Base-by-base conservation (phyloP, 2,113 vertebrate genomes). In the Oryzias woworae region DNA sequence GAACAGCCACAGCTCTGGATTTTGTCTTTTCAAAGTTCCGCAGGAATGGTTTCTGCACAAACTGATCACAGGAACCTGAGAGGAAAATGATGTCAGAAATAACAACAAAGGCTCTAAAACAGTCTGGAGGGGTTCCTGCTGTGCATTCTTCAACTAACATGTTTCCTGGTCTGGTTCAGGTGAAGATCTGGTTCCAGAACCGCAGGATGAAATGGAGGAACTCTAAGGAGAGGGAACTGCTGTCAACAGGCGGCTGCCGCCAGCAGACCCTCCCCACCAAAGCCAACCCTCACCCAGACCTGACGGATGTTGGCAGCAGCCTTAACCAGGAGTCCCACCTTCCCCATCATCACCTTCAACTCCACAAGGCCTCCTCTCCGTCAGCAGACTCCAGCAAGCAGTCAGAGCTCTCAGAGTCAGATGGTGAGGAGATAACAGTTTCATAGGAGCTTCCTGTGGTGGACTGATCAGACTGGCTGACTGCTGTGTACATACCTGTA, bases 121-220 rank as follows among this genome's bases (percentile, higher is more conserved):
- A 13, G 36, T 12, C 26, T 28, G 26, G 1, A 28, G 26, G 7
- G 1, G 3, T 6, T 28, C 26, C 26, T 5, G 26, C 26, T 28
- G 3, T 28, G 2, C 26, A 6, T 4, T 4, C 26, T 28, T 28
- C 5, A 36, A 36, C 31, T 36, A 59, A 26, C 7, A 2, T 46
- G 57, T 42, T 28, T 51, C 63, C 17, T 71, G 5, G 14, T 17
- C 14, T 5, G 13, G 2, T 31, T 10, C 57, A 98, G 97, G 97
- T 98, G 65, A 98, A 98, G 89, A 99, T 99, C 84, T 99, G 97
- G 97, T 99, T 99, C 85, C 97, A 99, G 79, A 99, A 99, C 86
- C 91, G 97, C 56, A 92, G 97, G 73, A 99, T 99, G 97, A 99
- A 99, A 62, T 99, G 97, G 97, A 93, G 97, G 41, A 99, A 99